Base-by-base conservation (phyloP, 2,888 invertebrate genomes). In the Euplagia quadripunctaria region DNA sequence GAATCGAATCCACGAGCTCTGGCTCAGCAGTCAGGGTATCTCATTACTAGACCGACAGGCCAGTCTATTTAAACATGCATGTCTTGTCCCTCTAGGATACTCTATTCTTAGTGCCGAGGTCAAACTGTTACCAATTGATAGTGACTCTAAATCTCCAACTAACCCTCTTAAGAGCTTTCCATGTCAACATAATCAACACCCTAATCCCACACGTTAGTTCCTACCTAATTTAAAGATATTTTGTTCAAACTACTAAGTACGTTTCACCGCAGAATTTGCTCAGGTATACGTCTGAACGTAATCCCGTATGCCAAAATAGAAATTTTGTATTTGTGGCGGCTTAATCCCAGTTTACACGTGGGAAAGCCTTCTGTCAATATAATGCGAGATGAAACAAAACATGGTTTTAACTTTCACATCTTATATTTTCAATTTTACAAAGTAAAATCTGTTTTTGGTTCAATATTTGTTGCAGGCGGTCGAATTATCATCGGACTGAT, bases 291-390 rank as follows among this genome's bases (percentile, higher is more conserved):
- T 72, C 31, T 61, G 65, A 72, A 72, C 74, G 71, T 76, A 82
- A 88, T 84, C 82, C 75, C 76, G 75, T 85, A 84, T 73, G 77
- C 73, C 73, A 75, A 85, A 88, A 88, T 85, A 84, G 77, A 81
- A 80, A 87, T 86, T 84, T 83, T 83, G 81, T 82, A 75, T 81
- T 79, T 79, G 82, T 82, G 76, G 69, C 72, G 82, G 82, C 78
- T 82, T 85, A 83, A 86, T 83, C 79, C 82, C 68, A 72, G 80
- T 81, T 81, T 80, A 75, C 88, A 76, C 85, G n/a, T n/a, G 89
- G 89, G 88, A 88, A 77, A 63, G 73, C 78, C 88, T 82, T 84
- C 72, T 81, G 83, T 86, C 87, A 85, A 86, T 87, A 86, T 82
- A 82, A 82, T 80, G 81, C 71, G 79, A 83, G 79, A 75, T 83